Evolutionary conservation across 2,888 invertebrate genomes (phyloP).

Genomic region (Gymnoscelis rufifasciata): DNA sequence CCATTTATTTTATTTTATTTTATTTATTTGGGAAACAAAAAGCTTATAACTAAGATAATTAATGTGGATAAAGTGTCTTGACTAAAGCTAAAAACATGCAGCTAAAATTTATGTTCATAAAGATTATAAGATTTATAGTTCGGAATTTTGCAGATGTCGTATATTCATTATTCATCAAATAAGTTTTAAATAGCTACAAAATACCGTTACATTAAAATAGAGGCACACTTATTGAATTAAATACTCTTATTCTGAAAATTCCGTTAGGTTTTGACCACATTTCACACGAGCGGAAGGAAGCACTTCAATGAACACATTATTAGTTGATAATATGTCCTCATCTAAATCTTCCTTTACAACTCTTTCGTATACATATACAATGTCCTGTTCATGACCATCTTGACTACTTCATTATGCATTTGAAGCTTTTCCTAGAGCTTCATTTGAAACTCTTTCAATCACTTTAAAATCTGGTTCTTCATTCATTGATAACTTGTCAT

Average conservation of each 20-base stretch:
- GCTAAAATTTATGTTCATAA: no score
- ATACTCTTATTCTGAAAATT: neutral
- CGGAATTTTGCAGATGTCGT: no score
- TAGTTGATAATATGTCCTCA: neutral
- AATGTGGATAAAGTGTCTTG: no score
- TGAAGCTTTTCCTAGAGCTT: slow-evolving; percentile 4
- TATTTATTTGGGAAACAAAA: no score
- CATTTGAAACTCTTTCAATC: slow-evolving; percentile 8
- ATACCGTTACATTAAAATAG: neutral
- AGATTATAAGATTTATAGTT: no score
- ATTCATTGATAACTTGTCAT: neutral
- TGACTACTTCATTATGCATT: slow-evolving; percentile 6
- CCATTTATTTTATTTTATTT: no score
- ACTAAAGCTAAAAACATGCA: no score
- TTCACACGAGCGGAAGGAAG: slow-evolving; percentile 9
- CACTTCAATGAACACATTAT: slow-evolving; percentile 2
- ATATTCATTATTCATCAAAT: no score
- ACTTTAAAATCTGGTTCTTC: neutral
- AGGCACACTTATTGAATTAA: neutral
- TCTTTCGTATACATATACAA: neutral
- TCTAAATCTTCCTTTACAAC: neutral
- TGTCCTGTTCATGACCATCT: slow-evolving; percentile 2
- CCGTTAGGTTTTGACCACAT: slow-evolving; percentile 1
- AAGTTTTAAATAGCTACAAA: no score
- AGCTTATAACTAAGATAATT: no score